Conservation (phyloP, 2,888 invertebrate species). For the Andricus quercusramuli region DNA sequence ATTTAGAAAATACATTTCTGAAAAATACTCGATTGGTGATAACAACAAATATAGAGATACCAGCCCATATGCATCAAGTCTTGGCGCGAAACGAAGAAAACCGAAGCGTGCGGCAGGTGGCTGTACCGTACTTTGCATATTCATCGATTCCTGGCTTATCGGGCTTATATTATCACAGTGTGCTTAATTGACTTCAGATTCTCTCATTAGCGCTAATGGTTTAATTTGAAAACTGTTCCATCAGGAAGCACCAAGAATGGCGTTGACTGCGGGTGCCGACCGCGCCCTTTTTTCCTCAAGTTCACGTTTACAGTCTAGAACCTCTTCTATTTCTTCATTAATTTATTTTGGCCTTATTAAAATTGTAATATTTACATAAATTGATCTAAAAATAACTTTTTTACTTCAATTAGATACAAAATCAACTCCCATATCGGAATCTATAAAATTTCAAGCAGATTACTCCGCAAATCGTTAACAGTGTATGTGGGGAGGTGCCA, state of each 20-base stretch:
- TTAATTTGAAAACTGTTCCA: slow-evolving; percentile 62
- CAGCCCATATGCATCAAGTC: background rate
- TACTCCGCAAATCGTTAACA: no score
- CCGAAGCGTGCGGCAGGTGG: slow-evolving; percentile 66
- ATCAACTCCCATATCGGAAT: no score
- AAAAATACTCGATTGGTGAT: background rate
- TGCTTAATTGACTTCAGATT: slow-evolving; percentile 75
- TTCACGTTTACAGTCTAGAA: slow-evolving; percentile 24
- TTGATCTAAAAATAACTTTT: no score
- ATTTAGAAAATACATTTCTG: background rate
- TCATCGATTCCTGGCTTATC: slow-evolving; percentile 71
- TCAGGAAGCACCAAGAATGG: slow-evolving; percentile 14
- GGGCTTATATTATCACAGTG: slow-evolving; percentile 69
- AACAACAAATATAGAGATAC: slow-evolving; percentile 12
- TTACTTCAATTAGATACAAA: no score
- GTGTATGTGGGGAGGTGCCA: no score
- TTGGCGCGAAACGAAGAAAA: slow-evolving; percentile 29
- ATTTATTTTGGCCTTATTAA: background rate
- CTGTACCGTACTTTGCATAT: slow-evolving; percentile 72
- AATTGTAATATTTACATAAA: no score
- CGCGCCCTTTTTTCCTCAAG: slow-evolving; percentile 23
- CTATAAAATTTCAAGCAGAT: no score
- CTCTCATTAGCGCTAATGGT: slow-evolving; percentile 74
- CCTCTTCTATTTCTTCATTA: background rate
- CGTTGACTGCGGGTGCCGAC: background rate